Evolutionary conservation across 2,797 vertebrate genomes (phyloP).

Genomic region (Loris lydekkerianus): DNA sequence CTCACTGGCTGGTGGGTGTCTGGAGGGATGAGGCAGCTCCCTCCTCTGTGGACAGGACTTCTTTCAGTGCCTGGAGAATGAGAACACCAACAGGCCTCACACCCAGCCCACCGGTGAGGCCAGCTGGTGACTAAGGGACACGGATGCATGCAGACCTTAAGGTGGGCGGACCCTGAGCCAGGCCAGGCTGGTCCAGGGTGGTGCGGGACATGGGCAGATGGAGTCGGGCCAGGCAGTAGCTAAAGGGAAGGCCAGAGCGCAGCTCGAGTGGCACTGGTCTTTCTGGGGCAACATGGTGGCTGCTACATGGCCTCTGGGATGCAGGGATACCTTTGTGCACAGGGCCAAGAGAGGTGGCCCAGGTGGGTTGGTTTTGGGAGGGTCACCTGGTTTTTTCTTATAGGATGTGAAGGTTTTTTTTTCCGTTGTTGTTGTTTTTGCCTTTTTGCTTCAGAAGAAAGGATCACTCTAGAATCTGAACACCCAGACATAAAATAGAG

Average conservation of each 20-base stretch:
- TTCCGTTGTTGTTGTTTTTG: no score
- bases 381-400: not conserved
- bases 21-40: not conserved
- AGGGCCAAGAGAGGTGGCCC: accelerated
- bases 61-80: not conserved
- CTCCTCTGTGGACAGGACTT: not conserved
- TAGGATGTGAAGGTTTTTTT: not conserved
- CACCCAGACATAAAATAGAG: not conserved
- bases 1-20: not conserved
- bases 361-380: not conserved
- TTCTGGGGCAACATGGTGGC: not conserved
- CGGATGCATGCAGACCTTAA: accelerated
- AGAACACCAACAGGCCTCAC: not conserved
- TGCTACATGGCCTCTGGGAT: accelerated
- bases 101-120: not conserved
- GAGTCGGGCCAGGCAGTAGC: not conserved
- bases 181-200: accelerated
- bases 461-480: not conserved
- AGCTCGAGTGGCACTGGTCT: not conserved
- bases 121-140: accelerated
- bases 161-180: accelerated
- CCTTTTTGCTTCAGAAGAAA: not conserved
- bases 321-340: not conserved
- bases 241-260: accelerated
- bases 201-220: accelerated